phyloP scores from a whole-genome alignment of 2,888 invertebrate genomes.

The Lacanobia oleracea region DNA sequence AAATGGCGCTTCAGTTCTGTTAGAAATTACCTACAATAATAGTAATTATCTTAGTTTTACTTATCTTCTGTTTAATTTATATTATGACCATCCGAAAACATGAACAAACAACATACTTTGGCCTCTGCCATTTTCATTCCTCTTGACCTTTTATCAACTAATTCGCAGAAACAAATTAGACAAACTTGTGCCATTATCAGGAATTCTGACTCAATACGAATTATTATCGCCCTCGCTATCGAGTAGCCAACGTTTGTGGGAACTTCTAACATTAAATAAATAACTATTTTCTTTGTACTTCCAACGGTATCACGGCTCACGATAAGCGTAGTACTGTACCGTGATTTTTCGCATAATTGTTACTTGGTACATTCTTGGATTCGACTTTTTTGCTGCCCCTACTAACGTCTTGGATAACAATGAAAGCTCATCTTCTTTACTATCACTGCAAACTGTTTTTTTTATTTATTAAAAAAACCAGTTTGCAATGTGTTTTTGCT shows the following conservation, averaged over 20 bases:
- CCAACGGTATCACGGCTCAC: slow-evolving; percentile 12
- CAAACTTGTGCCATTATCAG: slow-evolving; percentile 50
- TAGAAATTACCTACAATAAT: background rate
- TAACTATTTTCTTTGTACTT: slow-evolving; percentile 27
- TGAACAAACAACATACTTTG: slow-evolving; percentile 41
- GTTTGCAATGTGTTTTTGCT: background rate
- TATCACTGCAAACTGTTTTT: no score
- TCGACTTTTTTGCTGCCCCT: background rate
- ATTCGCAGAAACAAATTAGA: slow-evolving; percentile 49
- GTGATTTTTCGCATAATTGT: slow-evolving; percentile 6
- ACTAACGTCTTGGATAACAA: background rate
- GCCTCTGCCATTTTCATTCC: slow-evolving; percentile 44
- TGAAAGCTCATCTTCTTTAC: slow-evolving; percentile 19
- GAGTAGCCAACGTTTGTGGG: slow-evolving; percentile 52
- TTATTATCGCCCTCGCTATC: slow-evolving; percentile 48
- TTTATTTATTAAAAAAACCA: no score
- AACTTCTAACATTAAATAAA: slow-evolving; percentile 46
- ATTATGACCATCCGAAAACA: slow-evolving; percentile 30
- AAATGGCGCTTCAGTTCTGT: background rate
- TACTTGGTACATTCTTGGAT: background rate
- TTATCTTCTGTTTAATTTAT: slow-evolving; percentile 1
- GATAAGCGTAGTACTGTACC: slow-evolving; percentile 29
- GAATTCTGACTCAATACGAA: slow-evolving; percentile 47
- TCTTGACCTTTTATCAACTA: slow-evolving; percentile 57
- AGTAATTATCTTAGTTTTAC: background rate